These are phyloP conservation scores for Lasioglossum lativentre DNA, from an alignment of 2,888 invertebrate species.

Conservation along the genomic window DNA sequence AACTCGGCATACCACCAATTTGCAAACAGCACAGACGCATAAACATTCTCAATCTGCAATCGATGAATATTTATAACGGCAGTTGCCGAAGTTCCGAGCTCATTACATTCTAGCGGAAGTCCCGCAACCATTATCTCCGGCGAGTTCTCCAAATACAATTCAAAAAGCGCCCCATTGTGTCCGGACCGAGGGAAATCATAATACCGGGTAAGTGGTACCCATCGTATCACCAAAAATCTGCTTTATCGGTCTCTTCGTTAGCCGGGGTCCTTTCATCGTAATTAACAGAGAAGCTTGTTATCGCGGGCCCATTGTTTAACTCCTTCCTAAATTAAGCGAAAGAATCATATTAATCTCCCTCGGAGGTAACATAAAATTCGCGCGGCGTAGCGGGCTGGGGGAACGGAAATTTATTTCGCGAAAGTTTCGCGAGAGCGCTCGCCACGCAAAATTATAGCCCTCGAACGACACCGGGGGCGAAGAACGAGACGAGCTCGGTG, in stretches of 20 bases:
- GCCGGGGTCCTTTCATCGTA: constrained; percentile 21
- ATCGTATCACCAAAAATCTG: constrained; percentile 29
- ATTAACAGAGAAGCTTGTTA: constrained; percentile 35
- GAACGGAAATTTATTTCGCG: constrained; percentile 29
- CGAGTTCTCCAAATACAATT: neutral
- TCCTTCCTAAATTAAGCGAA: constrained; percentile 32
- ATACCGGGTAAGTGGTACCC: neutral
- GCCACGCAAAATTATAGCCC: constrained; percentile 31
- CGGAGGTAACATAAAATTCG: constrained; percentile 39
- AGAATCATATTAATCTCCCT: constrained; percentile 48
- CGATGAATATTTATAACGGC: neutral
- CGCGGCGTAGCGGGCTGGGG: neutral
- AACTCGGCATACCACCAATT: neutral
- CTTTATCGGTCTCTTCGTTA: constrained; percentile 23
- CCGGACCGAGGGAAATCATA: neutral
- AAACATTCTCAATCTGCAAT: neutral
- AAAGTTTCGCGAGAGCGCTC: constrained; percentile 45
- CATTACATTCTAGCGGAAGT: neutral
- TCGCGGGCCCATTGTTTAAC: constrained; percentile 31
- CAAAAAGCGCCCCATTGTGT: neutral
- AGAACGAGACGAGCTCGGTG: neutral
- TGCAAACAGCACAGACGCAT: neutral
- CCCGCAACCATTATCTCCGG: neutral
- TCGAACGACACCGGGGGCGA: constrained; percentile 23
- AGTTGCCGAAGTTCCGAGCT: neutral